Conservation (phyloP, 2,113 vertebrate genomes). For the Prochilodus magdalenae region DNA sequence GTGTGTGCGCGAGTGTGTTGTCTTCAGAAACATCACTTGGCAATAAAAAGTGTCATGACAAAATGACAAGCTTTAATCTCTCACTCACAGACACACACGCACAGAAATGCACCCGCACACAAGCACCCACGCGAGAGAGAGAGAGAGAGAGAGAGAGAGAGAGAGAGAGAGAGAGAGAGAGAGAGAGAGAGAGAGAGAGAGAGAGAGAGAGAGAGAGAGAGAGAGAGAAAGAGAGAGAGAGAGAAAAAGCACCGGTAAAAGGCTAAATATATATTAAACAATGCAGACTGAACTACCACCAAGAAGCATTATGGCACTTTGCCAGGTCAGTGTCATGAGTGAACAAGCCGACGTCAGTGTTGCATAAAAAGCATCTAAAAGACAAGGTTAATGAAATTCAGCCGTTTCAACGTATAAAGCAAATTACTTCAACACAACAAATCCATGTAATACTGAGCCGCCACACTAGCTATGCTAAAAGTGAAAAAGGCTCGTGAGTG, state of each 20-base stretch:
- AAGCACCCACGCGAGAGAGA: no score
- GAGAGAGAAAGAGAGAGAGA: not conserved
- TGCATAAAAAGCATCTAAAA: not conserved
- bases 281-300: not conserved
- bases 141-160: no score
- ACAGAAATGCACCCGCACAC: not conserved
- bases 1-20: slow-evolving; percentile 13
- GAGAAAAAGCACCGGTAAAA: not conserved
- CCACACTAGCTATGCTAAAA: not conserved
- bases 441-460: not conserved
- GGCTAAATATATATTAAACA: not conserved
- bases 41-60: not conserved
- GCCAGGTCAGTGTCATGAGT: not conserved
- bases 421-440: not conserved
- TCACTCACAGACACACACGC: not conserved
- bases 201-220: not conserved
- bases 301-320: not conserved
- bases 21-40: not conserved
- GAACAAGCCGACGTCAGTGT: not conserved
- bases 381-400: not conserved
- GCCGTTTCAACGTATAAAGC: not conserved
- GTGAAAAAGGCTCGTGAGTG: not conserved
- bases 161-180: no score
- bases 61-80: slow-evolving; percentile 3
- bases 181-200: no score